Evolutionary conservation across 2,797 vertebrate species (phyloP).

Genomic region (Urosaurus nigricauda): DNA sequence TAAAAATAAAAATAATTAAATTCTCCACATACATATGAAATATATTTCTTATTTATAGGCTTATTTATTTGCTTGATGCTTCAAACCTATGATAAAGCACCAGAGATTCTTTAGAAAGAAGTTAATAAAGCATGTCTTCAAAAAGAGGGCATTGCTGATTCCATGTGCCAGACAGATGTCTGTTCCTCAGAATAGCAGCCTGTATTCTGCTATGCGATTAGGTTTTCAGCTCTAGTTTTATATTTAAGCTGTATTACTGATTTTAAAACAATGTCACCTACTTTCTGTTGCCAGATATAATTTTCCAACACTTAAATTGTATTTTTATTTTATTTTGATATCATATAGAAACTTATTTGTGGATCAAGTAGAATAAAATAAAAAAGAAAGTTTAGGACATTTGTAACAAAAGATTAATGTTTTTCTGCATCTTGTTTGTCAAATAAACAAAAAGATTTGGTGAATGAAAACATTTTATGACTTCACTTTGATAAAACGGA

Average conservation of each 20-base stretch:
- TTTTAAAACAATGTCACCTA: neutral
- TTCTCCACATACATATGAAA: slow-evolving; percentile 25
- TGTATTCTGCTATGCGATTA: neutral
- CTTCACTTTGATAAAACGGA: slow-evolving; percentile 1
- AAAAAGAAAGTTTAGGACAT: neutral
- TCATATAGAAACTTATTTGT: neutral
- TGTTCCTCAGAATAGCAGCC: neutral
- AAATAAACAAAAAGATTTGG: neutral
- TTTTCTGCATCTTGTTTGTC: slow-evolving; percentile 7
- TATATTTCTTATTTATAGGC: slow-evolving; percentile 37
- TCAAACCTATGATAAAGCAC: neutral
- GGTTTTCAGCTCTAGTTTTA: neutral
- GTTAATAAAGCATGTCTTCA: neutral
- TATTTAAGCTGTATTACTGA: neutral
- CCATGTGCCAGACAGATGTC: neutral
- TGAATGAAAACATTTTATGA: neutral
- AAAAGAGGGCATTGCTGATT: neutral
- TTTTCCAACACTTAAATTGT: neutral
- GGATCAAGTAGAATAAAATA: neutral
- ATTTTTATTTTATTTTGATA: slow-evolving; percentile 28
- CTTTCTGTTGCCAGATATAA: neutral
- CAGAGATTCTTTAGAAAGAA: neutral
- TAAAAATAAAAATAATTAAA: slow-evolving; percentile 39
- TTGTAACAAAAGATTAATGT: neutral
- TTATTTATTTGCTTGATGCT: slow-evolving; percentile 13